Base-by-base conservation (phyloP, 2,797 vertebrate species). In the Petrocephalus sullivani region DNA sequence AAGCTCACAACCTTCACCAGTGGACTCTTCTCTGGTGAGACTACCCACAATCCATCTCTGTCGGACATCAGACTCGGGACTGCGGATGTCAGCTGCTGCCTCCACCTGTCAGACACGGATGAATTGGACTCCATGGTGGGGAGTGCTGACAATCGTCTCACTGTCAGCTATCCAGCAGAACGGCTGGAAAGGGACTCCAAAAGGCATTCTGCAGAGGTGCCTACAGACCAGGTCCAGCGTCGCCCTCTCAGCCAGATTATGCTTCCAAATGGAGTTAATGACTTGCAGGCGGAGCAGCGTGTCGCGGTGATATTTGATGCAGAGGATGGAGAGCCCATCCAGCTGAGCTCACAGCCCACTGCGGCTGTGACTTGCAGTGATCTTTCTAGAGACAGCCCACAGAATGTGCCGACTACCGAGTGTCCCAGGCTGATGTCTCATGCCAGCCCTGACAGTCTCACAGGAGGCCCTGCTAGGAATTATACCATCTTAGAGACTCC, bases 211-310 rank as follows among this genome's bases (percentile, higher is more conserved):
- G 90, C 92, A 89, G 94, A 93, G 37, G 89, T 95, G 89, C 94
- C 92, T 7, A 71, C 89, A 92, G 95, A 96, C 9, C 94, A 95
- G 49, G 94, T 93, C 33, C 94, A 94, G 91, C 95, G 94, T 8
- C 93, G 94, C 91, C 94, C 95, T 14, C 95, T 96, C 67, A 95
- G 95, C 90, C 94, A 97, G 46, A 92, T 96, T 85, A 96, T 96
- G 89, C 95, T 96, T 88, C 94, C 96, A 85, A 95, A 94, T 87
- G 94, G 90, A 87, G 88, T 94, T 21, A 95, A 95, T 90, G 95
- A 95, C 89, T 95, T 96, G 71, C 96, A 96, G 92, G 97, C 97
- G 4, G 96, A 97, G 91, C 97, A 98, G 91, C 96, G 96, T 87
- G 91, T 97, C 51, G 93, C 93, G 0, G 92, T 96, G 19, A 94